Base-by-base conservation (phyloP, 30 jellyfish, hydroid and myxozoan genomes). In the Turritopsis dohrnii region DNA sequence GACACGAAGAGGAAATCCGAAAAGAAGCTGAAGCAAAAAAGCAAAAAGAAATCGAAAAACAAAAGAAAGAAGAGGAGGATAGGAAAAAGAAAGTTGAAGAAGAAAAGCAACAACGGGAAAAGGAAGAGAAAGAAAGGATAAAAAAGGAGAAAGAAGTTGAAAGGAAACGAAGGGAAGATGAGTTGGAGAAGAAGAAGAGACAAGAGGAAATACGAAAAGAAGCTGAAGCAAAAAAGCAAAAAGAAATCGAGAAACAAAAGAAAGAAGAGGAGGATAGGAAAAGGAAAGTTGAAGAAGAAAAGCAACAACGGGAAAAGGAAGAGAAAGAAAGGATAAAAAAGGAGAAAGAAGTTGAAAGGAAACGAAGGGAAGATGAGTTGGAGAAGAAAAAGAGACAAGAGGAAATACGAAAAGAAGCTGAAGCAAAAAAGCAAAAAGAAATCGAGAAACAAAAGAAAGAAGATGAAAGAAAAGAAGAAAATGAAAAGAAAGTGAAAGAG, bases 281-380 rank as follows among this genome's bases (percentile, higher is more conserved):
- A 60, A 21, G 21, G 21, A 60, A 60, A 23, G 22, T 21, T 60
- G 73, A 60, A 0, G 77, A 69, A 1, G 22, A 69, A 19, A 23
- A 27, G 30, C 9, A 69, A 19, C 16, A 27, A n/a, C 22, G 16
- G 0, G 31, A 19, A 27, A 27, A 69, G 30, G 22, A 69, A 69
- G 5, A 41, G 60, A 41, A 41, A 41, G 60, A 13, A 41, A 41
- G 60, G 60, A 41, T 13, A 41, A 23, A 27, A 21, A 69, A 69
- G 77, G 22, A 27, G 30, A 69, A 69, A 69, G 77, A 69, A 69
- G 22, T n/a, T 69, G 77, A 69, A 69, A 60, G 73, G 21, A 69
- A 69, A 69, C 31, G 19, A 1, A 69, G 19, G 19, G 31, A 9
- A 27, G 77, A 69, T n/a, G 77, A 69, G 30, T 0, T 8, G 9